Percentiles rank a stretch among this genome's conserved stretches.
Evolutionary conservation across 1,140 invertebrate genomes (phyloP).

Genomic region (Mizuhopecten yessoensis): DNA sequence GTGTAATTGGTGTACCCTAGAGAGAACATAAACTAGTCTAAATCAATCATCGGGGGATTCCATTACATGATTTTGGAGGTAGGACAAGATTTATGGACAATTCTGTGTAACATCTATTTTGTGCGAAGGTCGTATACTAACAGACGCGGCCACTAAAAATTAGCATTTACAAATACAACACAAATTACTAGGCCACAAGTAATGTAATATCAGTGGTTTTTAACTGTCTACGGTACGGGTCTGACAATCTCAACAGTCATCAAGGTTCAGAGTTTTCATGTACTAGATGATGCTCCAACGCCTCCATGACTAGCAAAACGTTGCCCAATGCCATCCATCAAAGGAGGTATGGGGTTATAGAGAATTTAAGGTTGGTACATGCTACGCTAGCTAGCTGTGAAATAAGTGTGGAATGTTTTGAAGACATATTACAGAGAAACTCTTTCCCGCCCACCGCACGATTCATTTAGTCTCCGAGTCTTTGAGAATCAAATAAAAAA

Average conservation of each 20-base stretch:
- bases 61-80: not conserved
- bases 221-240: not conserved
- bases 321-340: constrained; percentile 9
- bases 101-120: not conserved
- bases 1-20: not conserved
- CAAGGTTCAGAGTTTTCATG: constrained; percentile 27
- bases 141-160: not conserved
- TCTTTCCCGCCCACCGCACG: constrained; percentile 6
- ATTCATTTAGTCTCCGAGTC: not conserved
- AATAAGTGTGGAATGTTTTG: constrained; percentile 32
- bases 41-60: not conserved
- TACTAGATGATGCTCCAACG: constrained; percentile 33
- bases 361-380: constrained; percentile 24
- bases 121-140: not conserved
- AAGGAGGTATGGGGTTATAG: not conserved
- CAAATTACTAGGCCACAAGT: not conserved
- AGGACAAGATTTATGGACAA: not conserved
- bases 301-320: not conserved
- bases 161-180: not conserved
- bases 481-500: constrained; percentile 36
- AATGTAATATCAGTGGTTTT: not conserved
- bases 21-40: not conserved
- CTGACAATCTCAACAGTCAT: constrained; percentile 1
- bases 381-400: constrained; percentile 9
- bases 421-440: constrained; percentile 28